These are phyloP conservation scores for Altica lythri DNA, from an alignment of 2,888 invertebrate species.

Conservation along the genomic window DNA sequence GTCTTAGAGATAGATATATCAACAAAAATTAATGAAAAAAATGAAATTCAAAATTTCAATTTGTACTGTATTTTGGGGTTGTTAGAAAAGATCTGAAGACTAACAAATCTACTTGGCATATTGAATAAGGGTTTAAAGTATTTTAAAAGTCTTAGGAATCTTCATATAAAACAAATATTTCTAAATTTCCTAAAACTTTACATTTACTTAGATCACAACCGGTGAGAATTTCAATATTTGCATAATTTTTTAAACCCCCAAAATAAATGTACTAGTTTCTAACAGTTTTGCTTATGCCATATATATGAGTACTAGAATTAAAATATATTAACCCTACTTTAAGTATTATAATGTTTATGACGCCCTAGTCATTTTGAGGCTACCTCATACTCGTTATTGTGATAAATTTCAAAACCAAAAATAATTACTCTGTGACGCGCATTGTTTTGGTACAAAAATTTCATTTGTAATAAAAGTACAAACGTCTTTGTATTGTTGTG, in stretches of 20 bases:
- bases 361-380: conserved; percentile 40
- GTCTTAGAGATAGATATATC: conserved; percentile 12
- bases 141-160: too few species aligned
- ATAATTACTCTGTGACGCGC: conserved; percentile 13
- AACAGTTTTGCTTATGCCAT: conserved; percentile 3
- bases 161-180: too few species aligned
- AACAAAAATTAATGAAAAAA: conserved; percentile 14
- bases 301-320: conserved; percentile 29
- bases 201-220: too few species aligned
- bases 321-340: conserved; percentile 5
- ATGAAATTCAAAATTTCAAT: conserved; percentile 23
- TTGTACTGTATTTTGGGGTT: background rate
- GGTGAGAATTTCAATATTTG: too few species aligned
- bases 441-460: conserved; percentile 22
- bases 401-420: conserved; percentile 31
- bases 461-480: conserved; percentile 25
- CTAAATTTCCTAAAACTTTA: too few species aligned
- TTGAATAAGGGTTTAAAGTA: background rate
- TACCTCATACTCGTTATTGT: conserved; percentile 43
- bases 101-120: background rate
- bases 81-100: background rate
- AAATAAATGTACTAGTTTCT: background rate
- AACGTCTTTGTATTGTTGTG: conserved; percentile 13
- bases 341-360: conserved; percentile 21
- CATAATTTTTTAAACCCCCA: too few species aligned